These are phyloP conservation scores for Amblyraja radiata DNA, from an alignment of 2,797 vertebrate species.

Conservation along the genomic window DNA sequence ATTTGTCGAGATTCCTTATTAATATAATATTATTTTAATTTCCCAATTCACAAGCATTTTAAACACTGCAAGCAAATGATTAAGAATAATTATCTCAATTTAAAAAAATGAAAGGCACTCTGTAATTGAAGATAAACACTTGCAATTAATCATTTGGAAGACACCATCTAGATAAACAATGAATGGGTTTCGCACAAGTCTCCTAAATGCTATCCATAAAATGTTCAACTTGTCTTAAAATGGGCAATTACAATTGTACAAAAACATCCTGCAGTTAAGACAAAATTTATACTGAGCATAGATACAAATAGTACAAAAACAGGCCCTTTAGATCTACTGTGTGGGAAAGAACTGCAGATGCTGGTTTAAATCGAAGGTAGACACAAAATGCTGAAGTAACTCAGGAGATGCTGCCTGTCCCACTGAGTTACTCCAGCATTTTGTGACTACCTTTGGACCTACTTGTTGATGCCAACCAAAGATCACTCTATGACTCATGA, in stretches of 20 bases:
- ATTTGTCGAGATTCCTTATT: neutral
- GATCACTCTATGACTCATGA: no score
- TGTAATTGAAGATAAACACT: neutral
- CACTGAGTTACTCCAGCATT: no score
- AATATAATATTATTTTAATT: neutral
- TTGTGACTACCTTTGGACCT: no score
- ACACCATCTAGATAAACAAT: neutral
- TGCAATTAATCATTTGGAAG: conserved; percentile 34
- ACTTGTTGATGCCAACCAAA: no score
- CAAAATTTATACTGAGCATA: neutral
- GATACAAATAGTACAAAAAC: no score
- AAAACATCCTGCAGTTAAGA: neutral
- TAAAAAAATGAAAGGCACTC: conserved; percentile 6
- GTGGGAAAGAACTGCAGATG: no score
- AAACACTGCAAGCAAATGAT: neutral
- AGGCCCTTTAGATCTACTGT: no score
- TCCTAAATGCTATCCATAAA: conserved; percentile 1
- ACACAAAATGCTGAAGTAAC: no score
- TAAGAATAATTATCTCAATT: neutral
- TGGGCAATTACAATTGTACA: neutral
- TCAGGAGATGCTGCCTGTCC: no score
- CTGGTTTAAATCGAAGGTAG: no score
- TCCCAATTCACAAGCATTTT: neutral
- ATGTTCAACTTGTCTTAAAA: conserved; percentile 2
- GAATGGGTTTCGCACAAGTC: neutral